These are phyloP conservation scores for Calyptomena viridis DNA, from an alignment of 2,113 vertebrate genomes.

Conservation along the genomic window DNA sequence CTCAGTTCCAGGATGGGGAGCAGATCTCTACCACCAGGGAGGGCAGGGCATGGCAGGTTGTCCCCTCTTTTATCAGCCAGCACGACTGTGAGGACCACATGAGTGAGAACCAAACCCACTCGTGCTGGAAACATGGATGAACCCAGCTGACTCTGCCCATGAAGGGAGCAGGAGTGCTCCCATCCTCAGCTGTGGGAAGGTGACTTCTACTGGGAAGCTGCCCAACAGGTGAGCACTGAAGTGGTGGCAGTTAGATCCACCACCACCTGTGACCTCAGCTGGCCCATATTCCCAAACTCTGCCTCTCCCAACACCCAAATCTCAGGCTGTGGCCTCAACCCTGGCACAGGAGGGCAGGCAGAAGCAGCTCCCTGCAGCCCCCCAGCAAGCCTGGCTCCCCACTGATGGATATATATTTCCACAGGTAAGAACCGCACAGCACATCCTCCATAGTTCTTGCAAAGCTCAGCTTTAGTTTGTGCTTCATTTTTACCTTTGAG, in stretches of 20 bases:
- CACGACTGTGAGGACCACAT: rapidly evolving
- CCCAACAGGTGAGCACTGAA: background rate
- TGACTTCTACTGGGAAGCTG: background rate
- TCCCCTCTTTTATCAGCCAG: background rate
- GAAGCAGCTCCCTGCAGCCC: too few species aligned
- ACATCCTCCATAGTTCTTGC: rapidly evolving
- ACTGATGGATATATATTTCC: background rate
- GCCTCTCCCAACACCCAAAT: background rate
- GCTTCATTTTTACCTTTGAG: background rate
- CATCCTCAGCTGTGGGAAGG: rapidly evolving
- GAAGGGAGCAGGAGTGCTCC: background rate
- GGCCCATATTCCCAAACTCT: background rate
- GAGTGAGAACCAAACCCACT: background rate
- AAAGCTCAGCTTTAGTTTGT: background rate
- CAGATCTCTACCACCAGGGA: background rate
- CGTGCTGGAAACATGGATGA: rapidly evolving
- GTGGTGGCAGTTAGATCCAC: background rate
- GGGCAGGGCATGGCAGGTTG: background rate
- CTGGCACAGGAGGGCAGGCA: background rate
- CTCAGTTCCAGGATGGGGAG: background rate
- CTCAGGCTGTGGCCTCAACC: background rate
- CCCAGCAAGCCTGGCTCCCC: background rate
- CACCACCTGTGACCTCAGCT: background rate
- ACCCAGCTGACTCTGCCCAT: background rate
- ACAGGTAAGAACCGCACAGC: rapidly evolving